These are phyloP conservation scores for Drosophila siamana DNA, from an alignment of 2,888 invertebrate species.

Conservation along the genomic window DNA sequence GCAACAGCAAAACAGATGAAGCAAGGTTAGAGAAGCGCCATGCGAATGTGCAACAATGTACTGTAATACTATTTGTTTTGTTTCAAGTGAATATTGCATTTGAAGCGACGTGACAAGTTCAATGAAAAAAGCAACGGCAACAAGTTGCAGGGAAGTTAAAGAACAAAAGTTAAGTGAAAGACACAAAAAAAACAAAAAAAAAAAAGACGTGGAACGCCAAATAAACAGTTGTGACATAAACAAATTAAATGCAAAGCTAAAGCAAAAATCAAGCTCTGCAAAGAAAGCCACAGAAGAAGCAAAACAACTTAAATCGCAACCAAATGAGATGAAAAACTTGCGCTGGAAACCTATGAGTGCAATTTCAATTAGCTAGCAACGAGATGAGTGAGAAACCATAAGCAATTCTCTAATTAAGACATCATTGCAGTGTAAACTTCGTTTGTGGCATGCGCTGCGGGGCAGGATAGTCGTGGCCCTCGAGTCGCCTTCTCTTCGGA, in stretches of 20 bases:
- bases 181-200: too few relatives aligned
- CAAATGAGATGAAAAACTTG: not conserved
- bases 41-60: constrained; percentile 5
- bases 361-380: not conserved
- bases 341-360: not conserved
- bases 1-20: not conserved
- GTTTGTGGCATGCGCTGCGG: not conserved
- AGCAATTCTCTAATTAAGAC: constrained; percentile 12
- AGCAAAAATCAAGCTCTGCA: too few relatives aligned
- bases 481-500: not conserved
- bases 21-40: not conserved
- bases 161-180: too few relatives aligned
- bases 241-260: too few relatives aligned
- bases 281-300: too few relatives aligned
- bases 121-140: not conserved
- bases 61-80: not conserved
- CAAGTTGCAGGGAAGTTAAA: too few relatives aligned
- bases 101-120: not conserved
- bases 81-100: too few relatives aligned
- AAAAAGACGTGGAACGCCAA: too few relatives aligned
- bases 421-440: not conserved
- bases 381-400: not conserved
- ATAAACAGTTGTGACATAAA: too few relatives aligned
- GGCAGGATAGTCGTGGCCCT: not conserved
- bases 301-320: not conserved